phyloP scores from a whole-genome alignment of 2,113 vertebrate genomes.

The Forbesichthys papilliferus region DNA sequence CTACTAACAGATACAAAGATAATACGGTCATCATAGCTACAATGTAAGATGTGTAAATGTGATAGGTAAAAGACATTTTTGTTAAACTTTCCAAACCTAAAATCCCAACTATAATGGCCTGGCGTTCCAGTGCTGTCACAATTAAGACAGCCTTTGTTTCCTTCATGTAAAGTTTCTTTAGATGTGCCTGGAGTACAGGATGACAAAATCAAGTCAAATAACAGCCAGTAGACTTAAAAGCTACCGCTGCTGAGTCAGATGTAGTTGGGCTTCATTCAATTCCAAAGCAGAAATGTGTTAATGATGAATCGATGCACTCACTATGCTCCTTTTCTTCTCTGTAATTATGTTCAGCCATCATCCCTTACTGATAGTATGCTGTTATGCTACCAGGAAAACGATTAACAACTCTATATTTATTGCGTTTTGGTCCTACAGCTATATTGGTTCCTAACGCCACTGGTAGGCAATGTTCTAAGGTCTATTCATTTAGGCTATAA shows the following conservation, averaged over 20 bases:
- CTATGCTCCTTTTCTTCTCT: background rate
- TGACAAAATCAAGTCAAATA: background rate
- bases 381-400: background rate
- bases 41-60: background rate
- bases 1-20: constrained; percentile 31
- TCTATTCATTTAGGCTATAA: no score
- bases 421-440: background rate
- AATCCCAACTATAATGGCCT: background rate
- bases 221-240: no score
- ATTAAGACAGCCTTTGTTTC: background rate
- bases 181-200: background rate
- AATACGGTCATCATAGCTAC: background rate
- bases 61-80: no score
- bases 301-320: background rate
- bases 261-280: background rate
- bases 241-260: no score
- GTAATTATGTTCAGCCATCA: constrained; percentile 29
- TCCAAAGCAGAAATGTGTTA: background rate
- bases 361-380: no score
- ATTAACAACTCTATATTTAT: background rate
- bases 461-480: background rate
- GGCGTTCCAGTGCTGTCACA: background rate
- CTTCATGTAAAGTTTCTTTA: background rate
- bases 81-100: constrained; percentile 22
- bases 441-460: no score